A percentile compares a stretch with the other conserved stretches of the same genome.
These are phyloP conservation scores for Chrysomela aeneicollis DNA, from an alignment of 2,888 invertebrate genomes.

Conservation along the genomic window DNA sequence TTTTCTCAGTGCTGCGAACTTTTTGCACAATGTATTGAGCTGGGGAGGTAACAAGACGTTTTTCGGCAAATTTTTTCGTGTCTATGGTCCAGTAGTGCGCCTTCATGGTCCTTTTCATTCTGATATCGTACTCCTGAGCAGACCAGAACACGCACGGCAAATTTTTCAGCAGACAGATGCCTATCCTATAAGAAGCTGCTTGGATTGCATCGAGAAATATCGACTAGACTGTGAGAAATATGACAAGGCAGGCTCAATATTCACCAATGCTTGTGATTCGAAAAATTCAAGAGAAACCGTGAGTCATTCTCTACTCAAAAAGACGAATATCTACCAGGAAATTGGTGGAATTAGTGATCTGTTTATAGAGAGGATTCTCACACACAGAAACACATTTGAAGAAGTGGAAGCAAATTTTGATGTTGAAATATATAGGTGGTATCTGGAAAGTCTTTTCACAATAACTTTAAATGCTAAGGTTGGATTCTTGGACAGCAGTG, in stretches of 20 bases:
- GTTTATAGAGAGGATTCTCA: conserved; percentile 63
- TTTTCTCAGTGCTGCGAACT: conserved; percentile 64
- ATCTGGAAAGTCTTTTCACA: conserved; percentile 70
- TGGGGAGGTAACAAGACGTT: conserved; percentile 62
- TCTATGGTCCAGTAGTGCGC: conserved; percentile 72
- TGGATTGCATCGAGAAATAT: conserved; percentile 72
- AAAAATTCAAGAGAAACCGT: conserved; percentile 64
- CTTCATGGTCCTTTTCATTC: conserved; percentile 70
- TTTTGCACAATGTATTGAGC: conserved; percentile 58
- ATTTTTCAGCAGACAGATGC: conserved; percentile 70
- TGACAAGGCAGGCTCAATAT: conserved; percentile 66
- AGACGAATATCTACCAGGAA: conserved; percentile 49
- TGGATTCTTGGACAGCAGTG: conserved; percentile 66
- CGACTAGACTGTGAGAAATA: conserved; percentile 65
- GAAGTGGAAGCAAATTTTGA: conserved; percentile 68
- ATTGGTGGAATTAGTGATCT: conserved; percentile 52
- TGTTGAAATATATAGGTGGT: conserved; percentile 72
- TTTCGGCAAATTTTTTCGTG: conserved; percentile 61
- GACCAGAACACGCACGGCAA: conserved; percentile 71
- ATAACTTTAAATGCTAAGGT: conserved; percentile 68
- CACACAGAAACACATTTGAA: conserved; percentile 69
- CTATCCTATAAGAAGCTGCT: conserved; percentile 67
- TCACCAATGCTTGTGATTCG: conserved; percentile 69
- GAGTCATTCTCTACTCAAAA: conserved; percentile 61
- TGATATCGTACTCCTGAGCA: conserved; percentile 70